Conservation (phyloP, 2,888 invertebrate species). For the Nephrotoma flavescens region DNA sequence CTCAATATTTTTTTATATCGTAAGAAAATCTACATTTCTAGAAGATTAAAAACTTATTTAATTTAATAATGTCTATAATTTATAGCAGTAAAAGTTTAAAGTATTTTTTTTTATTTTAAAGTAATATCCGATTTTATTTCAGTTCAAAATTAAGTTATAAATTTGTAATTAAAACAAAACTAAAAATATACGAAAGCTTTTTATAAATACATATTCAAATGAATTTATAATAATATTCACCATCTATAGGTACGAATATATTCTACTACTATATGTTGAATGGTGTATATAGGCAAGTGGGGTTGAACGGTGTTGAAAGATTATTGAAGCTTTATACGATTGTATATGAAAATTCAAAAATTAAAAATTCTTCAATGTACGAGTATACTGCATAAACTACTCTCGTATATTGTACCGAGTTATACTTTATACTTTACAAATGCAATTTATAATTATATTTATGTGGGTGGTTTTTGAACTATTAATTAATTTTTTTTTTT, state of each 20-base stretch:
- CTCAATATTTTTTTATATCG: no score
- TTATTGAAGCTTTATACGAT: background rate
- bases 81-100: background rate
- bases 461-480: background rate
- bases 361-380: background rate
- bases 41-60: background rate
- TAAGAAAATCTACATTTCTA: background rate
- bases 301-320: background rate
- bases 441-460: background rate
- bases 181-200: background rate
- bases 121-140: background rate
- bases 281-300: background rate
- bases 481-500: background rate
- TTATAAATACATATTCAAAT: background rate
- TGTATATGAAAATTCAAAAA: background rate
- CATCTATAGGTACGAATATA: background rate
- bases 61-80: background rate
- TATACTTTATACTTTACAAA: background rate
- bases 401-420: background rate
- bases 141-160: background rate
- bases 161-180: background rate
- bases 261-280: background rate
- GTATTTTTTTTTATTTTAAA: background rate
- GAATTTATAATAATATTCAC: background rate
- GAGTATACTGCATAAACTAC: background rate